phyloP scores from a whole-genome alignment of 2,888 invertebrate genomes.

The Synanthedon tipuliformis region DNA sequence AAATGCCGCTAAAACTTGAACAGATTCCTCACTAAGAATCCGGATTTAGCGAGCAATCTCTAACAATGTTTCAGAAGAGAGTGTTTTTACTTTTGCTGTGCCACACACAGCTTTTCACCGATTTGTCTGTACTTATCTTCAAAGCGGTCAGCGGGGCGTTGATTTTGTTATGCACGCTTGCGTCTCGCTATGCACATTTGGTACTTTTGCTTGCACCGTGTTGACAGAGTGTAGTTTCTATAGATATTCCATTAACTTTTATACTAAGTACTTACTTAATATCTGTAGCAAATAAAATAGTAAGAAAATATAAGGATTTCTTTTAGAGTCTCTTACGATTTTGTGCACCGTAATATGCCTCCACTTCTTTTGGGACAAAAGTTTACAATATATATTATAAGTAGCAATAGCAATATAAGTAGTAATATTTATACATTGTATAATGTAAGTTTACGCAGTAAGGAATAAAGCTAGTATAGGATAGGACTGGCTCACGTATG shows the following conservation, averaged over 20 bases:
- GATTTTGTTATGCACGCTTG: conserved; percentile 31
- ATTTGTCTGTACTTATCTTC: conserved; percentile 44
- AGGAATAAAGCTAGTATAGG: too few relatives aligned
- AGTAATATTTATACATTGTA: too few relatives aligned
- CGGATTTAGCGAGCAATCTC: conserved; percentile 17
- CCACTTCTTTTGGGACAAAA: too few relatives aligned
- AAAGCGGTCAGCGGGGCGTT: conserved; percentile 46
- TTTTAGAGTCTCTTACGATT: not conserved
- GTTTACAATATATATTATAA: too few relatives aligned
- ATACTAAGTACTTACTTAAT: not conserved
- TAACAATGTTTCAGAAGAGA: conserved; percentile 31
- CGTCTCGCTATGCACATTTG: conserved; percentile 13
- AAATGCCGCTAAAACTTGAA: not conserved
- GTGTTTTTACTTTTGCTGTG: conserved; percentile 54
- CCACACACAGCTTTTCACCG: conserved; percentile 44
- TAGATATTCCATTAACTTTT: not conserved
- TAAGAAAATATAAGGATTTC: not conserved
- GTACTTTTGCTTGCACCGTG: conserved; percentile 9
- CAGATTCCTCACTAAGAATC: conserved; percentile 8
- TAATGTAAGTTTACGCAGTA: too few relatives aligned
- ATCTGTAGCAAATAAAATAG: not conserved
- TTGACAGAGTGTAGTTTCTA: not conserved
- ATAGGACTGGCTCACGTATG: too few relatives aligned
- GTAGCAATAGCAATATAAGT: too few relatives aligned
- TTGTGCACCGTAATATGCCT: too few relatives aligned